Percentiles rank a stretch among this genome's conserved stretches.
Conservation (phyloP, 2,888 invertebrate genomes). For the Drosophila recens region DNA sequence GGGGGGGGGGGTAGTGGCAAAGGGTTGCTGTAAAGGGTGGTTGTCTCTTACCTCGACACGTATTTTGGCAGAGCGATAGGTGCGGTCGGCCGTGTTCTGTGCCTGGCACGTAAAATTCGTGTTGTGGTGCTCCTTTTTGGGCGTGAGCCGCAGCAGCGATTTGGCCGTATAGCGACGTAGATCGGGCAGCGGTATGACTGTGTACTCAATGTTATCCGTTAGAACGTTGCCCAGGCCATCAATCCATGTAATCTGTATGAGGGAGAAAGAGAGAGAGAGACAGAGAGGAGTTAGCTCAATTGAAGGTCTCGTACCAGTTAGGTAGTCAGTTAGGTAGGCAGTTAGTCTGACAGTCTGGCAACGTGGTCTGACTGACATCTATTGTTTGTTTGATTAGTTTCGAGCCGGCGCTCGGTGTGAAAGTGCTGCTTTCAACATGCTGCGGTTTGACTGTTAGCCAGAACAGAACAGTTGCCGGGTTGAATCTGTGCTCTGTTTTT, state of each 20-base stretch:
- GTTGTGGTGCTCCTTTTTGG: constrained; percentile 95
- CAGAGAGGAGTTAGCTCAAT: constrained; percentile 23
- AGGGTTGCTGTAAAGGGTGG: not conserved
- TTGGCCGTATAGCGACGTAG: constrained; percentile 94
- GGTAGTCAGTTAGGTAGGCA: not conserved
- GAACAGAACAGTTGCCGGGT: constrained; percentile 1
- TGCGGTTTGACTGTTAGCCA: constrained; percentile 44
- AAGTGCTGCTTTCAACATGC: constrained; percentile 43
- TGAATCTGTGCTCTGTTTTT: not conserved
- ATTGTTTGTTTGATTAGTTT: constrained; percentile 57
- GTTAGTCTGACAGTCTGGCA: constrained; percentile 3
- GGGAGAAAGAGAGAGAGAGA: not conserved
- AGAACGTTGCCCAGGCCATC: constrained; percentile 94
- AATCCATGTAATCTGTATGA: constrained; percentile 93
- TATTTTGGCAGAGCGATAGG: constrained; percentile 92
- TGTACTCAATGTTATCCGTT: constrained; percentile 92
- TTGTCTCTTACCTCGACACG: constrained; percentile 90
- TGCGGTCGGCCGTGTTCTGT: constrained; percentile 95
- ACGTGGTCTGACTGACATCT: constrained; percentile 22
- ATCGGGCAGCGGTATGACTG: constrained; percentile 91
- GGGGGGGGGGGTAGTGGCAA: not conserved
- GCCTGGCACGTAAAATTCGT: constrained; percentile 96
- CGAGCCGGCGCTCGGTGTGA: constrained; percentile 31
- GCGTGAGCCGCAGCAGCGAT: constrained; percentile 93
- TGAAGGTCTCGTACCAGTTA: not conserved